Evolutionary conservation across 2,888 invertebrate species (phyloP).

Genomic region (Cryptus viduatorius): DNA sequence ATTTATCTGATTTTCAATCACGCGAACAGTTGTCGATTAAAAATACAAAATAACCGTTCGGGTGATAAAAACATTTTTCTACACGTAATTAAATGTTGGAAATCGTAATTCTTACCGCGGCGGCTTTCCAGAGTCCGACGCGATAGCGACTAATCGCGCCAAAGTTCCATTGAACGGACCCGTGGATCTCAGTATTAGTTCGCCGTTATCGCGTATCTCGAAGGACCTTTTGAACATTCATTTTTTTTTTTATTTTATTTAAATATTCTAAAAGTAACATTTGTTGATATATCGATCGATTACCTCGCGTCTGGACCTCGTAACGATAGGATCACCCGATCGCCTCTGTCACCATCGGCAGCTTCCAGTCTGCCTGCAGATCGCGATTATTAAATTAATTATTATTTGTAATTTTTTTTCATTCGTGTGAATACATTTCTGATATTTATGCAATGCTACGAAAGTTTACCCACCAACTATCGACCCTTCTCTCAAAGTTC

Average conservation of each 20-base stretch:
- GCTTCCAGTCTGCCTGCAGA: slow-evolving; percentile 91
- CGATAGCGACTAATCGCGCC: slow-evolving; percentile 92
- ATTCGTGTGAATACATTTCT: neutral
- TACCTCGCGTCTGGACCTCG: slow-evolving; percentile 90
- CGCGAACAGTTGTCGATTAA: too few relatives aligned
- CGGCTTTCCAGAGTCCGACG: slow-evolving; percentile 94
- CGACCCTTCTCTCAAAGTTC: slow-evolving; percentile 80
- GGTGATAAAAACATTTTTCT: neutral
- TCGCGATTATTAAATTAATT: neutral
- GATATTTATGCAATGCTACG: neutral
- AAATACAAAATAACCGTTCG: neutral
- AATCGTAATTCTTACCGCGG: slow-evolving; percentile 87
- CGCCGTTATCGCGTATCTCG: slow-evolving; percentile 89
- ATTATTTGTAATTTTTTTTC: slow-evolving; percentile 12
- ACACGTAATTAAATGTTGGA: neutral
- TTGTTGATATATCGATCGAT: slow-evolving; percentile 42
- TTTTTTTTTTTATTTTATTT: slow-evolving; percentile 6
- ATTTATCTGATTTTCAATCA: slow-evolving; percentile 2
- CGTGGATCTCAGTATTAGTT: slow-evolving; percentile 86
- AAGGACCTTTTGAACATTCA: slow-evolving; percentile 86
- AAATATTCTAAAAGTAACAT: neutral
- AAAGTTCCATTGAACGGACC: slow-evolving; percentile 85
- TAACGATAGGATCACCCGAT: slow-evolving; percentile 90
- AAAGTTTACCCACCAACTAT: slow-evolving; percentile 78
- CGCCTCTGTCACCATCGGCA: slow-evolving; percentile 94